Evolutionary conservation across 2,888 invertebrate genomes (phyloP), one percentile per base, ranked within the genome.

Genomic region (Phyto melanocephala): DNA sequence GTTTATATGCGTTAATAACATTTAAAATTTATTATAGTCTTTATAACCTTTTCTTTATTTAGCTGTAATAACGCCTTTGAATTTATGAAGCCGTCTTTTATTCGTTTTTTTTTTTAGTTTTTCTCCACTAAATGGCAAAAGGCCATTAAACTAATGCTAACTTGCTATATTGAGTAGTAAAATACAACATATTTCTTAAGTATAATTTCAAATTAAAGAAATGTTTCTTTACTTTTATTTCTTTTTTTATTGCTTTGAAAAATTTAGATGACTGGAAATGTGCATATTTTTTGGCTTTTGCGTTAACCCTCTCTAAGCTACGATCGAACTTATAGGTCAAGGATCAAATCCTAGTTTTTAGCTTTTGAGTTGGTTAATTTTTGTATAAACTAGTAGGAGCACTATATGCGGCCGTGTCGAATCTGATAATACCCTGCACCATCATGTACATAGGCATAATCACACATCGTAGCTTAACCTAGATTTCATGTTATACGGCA

Each of bases 21-120:
- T 68, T 62, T 74, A 54, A 68, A 80, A 80, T 80, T 74, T 80
- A 80, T 79, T 62, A 52, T 37, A 74, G 67, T 62, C 52, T 58
- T 42, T 79, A 40, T 63, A 71, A 47, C 47, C 40, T 42, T 22
- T 71, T 62, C 65, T 60, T 58, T 65, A 62, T 70, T 77, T 70
- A 47, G 68, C 68, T 47, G 63, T 63, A 56, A 71, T 71, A 71
- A 56, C 28, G 35, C 52, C 62, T 67, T 62, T 35, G 72, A 58
- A 72, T 79, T 67, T 79, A 72, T 62, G 65, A 72, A 72, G 65
- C 62, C 15, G 42, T 17, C 40, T 68, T 62, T 68, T 63, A 0
- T 28, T 45, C 56, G 17, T 6, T 42, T 1, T 35, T 47, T 2
- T 50, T 71, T 56, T 65, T 50, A 35, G 1, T 33, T 28, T 54